Evolutionary conservation across 2,113 vertebrate species (phyloP).

Genomic region (Salminus brasiliensis): DNA sequence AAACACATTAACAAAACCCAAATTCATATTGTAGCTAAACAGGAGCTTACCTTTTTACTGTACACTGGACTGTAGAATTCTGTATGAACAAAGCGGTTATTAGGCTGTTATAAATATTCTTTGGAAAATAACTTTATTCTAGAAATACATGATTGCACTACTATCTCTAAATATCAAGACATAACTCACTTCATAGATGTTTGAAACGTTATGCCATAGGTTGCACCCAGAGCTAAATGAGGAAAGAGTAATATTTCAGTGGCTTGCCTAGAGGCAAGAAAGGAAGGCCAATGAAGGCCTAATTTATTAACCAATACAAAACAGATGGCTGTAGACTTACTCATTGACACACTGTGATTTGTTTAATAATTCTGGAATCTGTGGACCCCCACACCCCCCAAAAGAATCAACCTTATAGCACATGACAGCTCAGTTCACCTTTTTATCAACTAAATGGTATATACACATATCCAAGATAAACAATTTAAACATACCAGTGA

Average conservation of each 20-base stretch:
- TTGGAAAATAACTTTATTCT: neutral
- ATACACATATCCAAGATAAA: neutral
- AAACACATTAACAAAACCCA: no score
- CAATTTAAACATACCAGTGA: slow-evolving; percentile 53
- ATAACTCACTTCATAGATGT: slow-evolving; percentile 28
- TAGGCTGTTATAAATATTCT: neutral
- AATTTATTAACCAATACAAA: neutral
- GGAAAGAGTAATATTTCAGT: neutral
- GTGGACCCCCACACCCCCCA: neutral
- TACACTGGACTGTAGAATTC: neutral
- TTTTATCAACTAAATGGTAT: neutral
- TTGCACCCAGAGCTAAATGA: slow-evolving; percentile 25
- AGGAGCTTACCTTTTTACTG: neutral
- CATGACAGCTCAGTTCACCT: neutral
- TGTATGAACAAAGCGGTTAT: neutral
- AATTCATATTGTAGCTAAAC: neutral
- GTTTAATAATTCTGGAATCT: neutral
- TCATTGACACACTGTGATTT: neutral
- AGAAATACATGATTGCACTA: neutral
- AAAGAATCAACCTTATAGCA: neutral
- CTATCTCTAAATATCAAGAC: neutral
- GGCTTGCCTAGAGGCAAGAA: neutral
- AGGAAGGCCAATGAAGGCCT: neutral
- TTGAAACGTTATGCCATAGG: neutral
- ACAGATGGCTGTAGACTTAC: neutral